These are phyloP conservation scores for Pseudachorutes palmiensis DNA, from an alignment of 1,140 invertebrate species.

Conservation along the genomic window DNA sequence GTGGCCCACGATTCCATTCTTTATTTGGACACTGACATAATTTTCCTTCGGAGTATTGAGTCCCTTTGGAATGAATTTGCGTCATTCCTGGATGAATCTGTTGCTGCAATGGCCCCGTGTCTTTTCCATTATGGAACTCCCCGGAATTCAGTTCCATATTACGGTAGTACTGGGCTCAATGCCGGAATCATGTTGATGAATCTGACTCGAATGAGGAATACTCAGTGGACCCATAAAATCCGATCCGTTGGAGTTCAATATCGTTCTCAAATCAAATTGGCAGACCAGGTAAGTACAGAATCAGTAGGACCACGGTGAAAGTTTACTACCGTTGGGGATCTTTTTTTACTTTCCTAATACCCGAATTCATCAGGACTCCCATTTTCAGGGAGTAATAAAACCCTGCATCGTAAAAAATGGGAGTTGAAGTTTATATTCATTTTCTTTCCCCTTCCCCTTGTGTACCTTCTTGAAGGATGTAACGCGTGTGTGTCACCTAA, in stretches of 20 bases:
- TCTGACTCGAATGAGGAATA: conserved; percentile 26
- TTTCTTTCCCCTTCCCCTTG: background rate
- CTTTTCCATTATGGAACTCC: conserved; percentile 31
- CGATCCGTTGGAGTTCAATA: conserved; percentile 22
- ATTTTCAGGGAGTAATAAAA: background rate
- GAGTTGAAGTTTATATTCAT: background rate
- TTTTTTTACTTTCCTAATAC: too few relatives aligned
- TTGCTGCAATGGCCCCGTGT: conserved; percentile 31
- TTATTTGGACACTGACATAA: conserved; percentile 36
- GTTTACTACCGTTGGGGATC: too few relatives aligned
- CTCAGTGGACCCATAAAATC: conserved; percentile 27
- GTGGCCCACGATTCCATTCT: conserved; percentile 21
- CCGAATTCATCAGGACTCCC: background rate
- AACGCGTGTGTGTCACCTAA: background rate
- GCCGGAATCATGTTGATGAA: conserved; percentile 37
- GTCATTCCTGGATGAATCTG: conserved; percentile 6
- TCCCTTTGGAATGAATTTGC: conserved; percentile 30
- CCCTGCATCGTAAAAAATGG: background rate
- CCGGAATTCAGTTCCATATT: conserved; percentile 26
- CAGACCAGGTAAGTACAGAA: conserved; percentile 29
- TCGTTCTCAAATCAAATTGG: conserved; percentile 29
- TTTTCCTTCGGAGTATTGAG: conserved; percentile 26
- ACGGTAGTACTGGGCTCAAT: conserved; percentile 29
- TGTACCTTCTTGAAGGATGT: background rate
- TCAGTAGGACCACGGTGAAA: too few relatives aligned